These are phyloP conservation scores for Pachymerium ferrugineum DNA, from an alignment of 2,888 invertebrate species.

Conservation along the genomic window DNA sequence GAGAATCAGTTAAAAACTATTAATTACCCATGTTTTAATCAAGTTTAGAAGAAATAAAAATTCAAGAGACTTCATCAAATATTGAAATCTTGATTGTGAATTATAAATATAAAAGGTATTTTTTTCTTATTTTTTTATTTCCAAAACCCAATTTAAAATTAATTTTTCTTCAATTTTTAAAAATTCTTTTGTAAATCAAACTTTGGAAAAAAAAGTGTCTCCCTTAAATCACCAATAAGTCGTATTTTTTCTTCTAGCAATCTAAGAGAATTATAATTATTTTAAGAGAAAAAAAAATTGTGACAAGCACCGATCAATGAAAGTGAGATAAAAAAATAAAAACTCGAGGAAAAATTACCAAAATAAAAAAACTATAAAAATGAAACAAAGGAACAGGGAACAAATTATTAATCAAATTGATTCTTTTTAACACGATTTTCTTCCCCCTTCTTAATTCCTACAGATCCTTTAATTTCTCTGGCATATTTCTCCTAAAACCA, in stretches of 20 bases:
- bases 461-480: too few relatives aligned
- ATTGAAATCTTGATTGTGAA: conserved; percentile 20
- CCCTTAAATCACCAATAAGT: background rate
- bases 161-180: background rate
- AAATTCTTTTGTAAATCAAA: background rate
- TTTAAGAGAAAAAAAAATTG: background rate
- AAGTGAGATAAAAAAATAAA: background rate
- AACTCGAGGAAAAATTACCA: background rate
- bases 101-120: background rate
- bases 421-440: background rate
- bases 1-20: background rate
- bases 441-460: background rate
- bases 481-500: too few relatives aligned
- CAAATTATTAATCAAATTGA: conserved; percentile 11
- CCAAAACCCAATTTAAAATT: background rate
- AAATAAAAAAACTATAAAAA: background rate
- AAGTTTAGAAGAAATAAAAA: conserved; percentile 1
- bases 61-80: conserved; percentile 5
- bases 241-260: background rate
- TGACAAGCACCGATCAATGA: background rate
- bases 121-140: background rate
- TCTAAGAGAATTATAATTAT: background rate
- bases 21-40: background rate
- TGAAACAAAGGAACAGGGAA: background rate
- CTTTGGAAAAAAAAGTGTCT: background rate